Evolutionary conservation across 2,797 vertebrate species (phyloP).

Genomic region (Sparus aurata): DNA sequence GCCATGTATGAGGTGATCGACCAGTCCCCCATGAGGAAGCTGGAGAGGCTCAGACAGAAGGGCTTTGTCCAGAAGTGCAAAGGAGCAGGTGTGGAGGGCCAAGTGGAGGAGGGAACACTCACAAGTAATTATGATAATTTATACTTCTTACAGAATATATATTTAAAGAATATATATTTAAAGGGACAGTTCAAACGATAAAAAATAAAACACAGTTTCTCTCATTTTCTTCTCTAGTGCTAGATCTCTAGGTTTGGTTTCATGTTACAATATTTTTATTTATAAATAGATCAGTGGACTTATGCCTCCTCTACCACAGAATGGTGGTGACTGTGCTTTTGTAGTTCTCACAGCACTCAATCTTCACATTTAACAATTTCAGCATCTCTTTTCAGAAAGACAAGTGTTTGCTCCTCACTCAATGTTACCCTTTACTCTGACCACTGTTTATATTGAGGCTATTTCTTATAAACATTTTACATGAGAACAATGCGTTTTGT

Average conservation of each 20-base stretch:
- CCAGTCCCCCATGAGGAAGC: slow-evolving; percentile 92
- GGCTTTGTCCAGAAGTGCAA: slow-evolving; percentile 96
- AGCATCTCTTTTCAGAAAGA: neutral
- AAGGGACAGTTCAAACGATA: slow-evolving; percentile 1
- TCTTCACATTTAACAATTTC: neutral
- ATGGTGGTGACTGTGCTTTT: too few relatives aligned
- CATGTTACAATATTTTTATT: neutral
- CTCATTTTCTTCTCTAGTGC: neutral
- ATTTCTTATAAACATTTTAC: neutral
- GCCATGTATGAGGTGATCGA: slow-evolving; percentile 98
- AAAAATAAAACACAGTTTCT: neutral
- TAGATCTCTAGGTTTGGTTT: neutral
- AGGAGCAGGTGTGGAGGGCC: slow-evolving; percentile 94
- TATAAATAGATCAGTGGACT: neutral
- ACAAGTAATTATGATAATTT: slow-evolving; percentile 46
- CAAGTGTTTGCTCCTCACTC: neutral
- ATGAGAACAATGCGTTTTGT: neutral
- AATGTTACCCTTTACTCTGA: neutral
- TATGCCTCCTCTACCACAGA: too few relatives aligned
- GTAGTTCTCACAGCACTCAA: too few relatives aligned
- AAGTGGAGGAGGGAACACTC: slow-evolving; percentile 87
- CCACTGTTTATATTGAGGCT: neutral
- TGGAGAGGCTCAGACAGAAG: slow-evolving; percentile 96
- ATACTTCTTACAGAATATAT: too few relatives aligned
- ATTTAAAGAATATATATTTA: too few relatives aligned